phyloP scores from a whole-genome alignment of 2,888 invertebrate genomes.

The Allygus modestus region DNA sequence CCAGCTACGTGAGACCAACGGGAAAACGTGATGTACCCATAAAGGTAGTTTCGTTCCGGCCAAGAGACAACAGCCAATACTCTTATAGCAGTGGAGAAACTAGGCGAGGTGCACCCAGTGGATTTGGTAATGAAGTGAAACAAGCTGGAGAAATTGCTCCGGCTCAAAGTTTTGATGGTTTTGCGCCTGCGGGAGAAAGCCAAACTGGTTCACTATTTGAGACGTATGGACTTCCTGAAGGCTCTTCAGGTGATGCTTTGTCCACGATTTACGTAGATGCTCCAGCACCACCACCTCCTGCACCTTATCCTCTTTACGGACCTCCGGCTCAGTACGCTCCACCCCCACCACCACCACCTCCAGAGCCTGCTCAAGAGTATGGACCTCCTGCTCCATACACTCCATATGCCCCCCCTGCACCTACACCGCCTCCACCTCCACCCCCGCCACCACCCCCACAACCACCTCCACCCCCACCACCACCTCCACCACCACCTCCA shows the following conservation, averaged over 20 bases:
- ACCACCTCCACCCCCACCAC: conserved; percentile 30
- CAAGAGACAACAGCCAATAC: background rate
- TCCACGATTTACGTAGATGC: conserved; percentile 4
- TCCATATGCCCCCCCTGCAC: background rate
- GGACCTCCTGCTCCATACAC: background rate
- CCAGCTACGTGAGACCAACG: background rate
- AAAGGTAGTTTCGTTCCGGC: background rate
- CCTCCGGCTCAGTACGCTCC: conserved; percentile 7
- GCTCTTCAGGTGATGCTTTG: conserved; percentile 16
- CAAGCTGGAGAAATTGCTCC: background rate
- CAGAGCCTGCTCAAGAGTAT: background rate
- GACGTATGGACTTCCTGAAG: conserved; percentile 15
- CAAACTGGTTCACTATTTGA: background rate
- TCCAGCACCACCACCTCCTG: background rate
- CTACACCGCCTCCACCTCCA: background rate
- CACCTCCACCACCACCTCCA: conserved; percentile 32
- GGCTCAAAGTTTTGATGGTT: background rate
- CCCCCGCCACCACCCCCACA: conserved; percentile 1
- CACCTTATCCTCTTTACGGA: background rate
- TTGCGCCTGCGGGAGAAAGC: background rate
- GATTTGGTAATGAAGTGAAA: background rate
- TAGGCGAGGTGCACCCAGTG: background rate
- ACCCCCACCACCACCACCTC: conserved; percentile 20
- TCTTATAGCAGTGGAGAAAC: background rate
- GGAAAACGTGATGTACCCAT: background rate